phyloP scores from a whole-genome alignment of 1,140 invertebrate species.

The Ephestia elutella region DNA sequence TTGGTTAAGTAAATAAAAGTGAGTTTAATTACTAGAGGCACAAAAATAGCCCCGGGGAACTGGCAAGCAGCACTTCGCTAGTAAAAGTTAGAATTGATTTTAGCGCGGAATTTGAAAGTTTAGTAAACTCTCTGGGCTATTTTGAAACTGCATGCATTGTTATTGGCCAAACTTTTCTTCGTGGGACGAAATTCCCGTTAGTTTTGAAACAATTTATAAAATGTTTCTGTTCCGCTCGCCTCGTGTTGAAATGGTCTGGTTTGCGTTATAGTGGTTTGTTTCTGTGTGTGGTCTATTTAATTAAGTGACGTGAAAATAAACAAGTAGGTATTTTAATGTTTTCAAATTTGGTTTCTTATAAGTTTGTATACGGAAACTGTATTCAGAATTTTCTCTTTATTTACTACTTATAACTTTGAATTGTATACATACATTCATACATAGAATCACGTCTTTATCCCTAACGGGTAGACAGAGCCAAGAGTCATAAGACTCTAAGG shows the following conservation, averaged over 20 bases:
- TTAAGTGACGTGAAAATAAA: no score
- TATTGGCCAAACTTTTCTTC: conserved; percentile 2
- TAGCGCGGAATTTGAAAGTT: neutral
- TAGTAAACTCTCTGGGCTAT: neutral
- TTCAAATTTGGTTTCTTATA: no score
- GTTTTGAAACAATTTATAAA: conserved; percentile 2
- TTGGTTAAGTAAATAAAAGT: neutral
- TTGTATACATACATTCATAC: no score
- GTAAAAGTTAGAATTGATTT: conserved; percentile 5
- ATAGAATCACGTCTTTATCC: no score
- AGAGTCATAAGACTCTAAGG: no score
- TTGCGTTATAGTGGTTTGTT: neutral
- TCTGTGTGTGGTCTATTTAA: neutral
- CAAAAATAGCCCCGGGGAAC: neutral
- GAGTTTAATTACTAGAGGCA: neutral
- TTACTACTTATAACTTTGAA: no score
- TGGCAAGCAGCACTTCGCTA: neutral
- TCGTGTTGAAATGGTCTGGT: neutral
- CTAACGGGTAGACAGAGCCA: no score
- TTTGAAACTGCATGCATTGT: conserved; percentile 4
- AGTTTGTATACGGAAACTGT: no score
- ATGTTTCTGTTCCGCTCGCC: neutral
- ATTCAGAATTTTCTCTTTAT: no score
- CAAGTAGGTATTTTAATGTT: no score
- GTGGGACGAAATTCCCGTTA: neutral